Conservation (phyloP, 2,888 invertebrate genomes). For the Ennomos fuscantarius region DNA sequence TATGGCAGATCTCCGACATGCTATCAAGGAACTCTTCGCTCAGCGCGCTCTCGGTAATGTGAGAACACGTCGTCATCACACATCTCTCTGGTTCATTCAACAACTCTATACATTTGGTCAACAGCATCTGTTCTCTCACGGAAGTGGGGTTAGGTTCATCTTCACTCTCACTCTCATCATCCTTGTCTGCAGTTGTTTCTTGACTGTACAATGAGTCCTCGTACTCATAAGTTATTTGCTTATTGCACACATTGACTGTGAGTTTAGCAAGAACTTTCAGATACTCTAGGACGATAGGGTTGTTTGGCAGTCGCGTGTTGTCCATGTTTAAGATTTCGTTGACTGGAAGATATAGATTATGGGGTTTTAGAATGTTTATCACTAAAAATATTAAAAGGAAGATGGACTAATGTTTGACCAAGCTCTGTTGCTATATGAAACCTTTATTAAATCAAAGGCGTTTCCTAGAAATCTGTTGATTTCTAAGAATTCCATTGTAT, state of each 20-base stretch:
- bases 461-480: no score
- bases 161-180: constrained; percentile 86
- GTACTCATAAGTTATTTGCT: constrained; percentile 73
- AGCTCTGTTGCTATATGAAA: no score
- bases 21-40: constrained; percentile 86
- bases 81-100: constrained; percentile 86
- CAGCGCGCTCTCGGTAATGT: constrained; percentile 81
- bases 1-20: constrained; percentile 92
- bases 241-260: constrained; percentile 74
- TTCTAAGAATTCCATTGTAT: no score
- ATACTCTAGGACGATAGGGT: constrained; percentile 69
- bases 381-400: no score
- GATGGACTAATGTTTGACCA: no score
- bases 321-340: constrained; percentile 80
- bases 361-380: no score
- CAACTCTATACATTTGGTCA: constrained; percentile 86
- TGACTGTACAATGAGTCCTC: constrained; percentile 79
- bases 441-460: no score
- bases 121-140: constrained; percentile 72
- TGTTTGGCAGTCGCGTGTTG: constrained; percentile 83
- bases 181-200: constrained; percentile 78
- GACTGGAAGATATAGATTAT: constrained; percentile 59
- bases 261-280: constrained; percentile 76
- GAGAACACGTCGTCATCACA: constrained; percentile 72
- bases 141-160: constrained; percentile 78